Evolutionary conservation across 1,140 invertebrate species (phyloP).

Genomic region (Leptinotarsa undecemlineata): DNA sequence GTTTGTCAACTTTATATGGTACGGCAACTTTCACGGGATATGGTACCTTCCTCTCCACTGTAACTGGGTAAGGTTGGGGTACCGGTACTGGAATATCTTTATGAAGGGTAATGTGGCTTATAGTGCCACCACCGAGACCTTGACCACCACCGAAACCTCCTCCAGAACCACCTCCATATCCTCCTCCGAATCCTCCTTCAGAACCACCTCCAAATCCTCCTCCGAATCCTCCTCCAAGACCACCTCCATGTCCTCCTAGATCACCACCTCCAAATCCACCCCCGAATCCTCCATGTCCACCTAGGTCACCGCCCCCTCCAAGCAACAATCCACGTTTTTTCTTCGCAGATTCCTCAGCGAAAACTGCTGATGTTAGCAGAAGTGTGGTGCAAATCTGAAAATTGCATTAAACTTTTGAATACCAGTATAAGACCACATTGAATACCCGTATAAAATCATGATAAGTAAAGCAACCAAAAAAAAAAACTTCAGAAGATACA

Average conservation of each 20-base stretch:
- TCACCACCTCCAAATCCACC: constrained; percentile 18
- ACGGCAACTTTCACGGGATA: constrained; percentile 51
- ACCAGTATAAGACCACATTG: too few relatives aligned
- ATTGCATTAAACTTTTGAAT: too few relatives aligned
- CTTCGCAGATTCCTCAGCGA: constrained; percentile 30
- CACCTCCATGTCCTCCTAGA: constrained; percentile 17
- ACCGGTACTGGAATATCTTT: constrained; percentile 47
- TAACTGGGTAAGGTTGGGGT: constrained; percentile 52
- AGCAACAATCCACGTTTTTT: constrained; percentile 30
- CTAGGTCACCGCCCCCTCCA: constrained; percentile 31
- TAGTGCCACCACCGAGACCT: constrained; percentile 32
- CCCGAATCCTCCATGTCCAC: constrained; percentile 26
- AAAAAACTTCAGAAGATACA: too few relatives aligned
- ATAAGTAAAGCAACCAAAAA: too few relatives aligned
- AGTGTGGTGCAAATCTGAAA: constrained; percentile 39
- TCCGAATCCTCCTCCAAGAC: constrained; percentile 25
- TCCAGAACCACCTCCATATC: constrained; percentile 23
- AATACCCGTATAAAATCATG: too few relatives aligned
- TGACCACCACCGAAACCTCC: constrained; percentile 27
- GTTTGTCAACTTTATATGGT: constrained; percentile 47
- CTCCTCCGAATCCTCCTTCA: constrained; percentile 19
- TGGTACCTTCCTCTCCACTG: constrained; percentile 51
- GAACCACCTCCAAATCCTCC: constrained; percentile 23
- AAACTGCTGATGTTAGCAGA: constrained; percentile 34
- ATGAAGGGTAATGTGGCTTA: constrained; percentile 46